Conservation (phyloP, 2,113 vertebrate species). For the Jacana jacana region DNA sequence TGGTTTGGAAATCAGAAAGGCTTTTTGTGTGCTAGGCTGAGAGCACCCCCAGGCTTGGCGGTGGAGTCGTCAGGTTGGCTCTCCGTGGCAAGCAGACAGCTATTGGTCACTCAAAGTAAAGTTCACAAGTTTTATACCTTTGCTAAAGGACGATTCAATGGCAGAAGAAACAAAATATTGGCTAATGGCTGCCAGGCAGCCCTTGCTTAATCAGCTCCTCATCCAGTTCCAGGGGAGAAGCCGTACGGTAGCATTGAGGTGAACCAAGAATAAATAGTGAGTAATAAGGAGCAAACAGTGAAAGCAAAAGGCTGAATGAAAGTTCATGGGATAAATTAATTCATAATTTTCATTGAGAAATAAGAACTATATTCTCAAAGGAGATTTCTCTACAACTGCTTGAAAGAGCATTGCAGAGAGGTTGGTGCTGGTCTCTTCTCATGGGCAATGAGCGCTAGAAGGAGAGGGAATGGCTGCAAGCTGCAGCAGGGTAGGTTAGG, state of each 20-base stretch:
- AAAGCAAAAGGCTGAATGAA: not conserved
- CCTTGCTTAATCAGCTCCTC: not conserved
- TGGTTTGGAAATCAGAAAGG: not conserved
- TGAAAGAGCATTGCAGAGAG: too few relatives aligned
- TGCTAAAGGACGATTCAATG: not conserved
- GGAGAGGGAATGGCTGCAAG: too few relatives aligned
- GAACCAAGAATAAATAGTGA: not conserved
- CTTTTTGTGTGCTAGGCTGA: not conserved
- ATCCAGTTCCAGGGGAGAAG: not conserved
- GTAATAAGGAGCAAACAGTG: not conserved
- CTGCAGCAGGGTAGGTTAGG: too few relatives aligned
- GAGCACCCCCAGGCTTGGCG: not conserved
- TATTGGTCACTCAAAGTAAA: not conserved
- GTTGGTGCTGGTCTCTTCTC: too few relatives aligned
- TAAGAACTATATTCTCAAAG: slow-evolving; percentile 22
- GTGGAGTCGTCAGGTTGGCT: not conserved
- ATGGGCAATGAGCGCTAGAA: too few relatives aligned
- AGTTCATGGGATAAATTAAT: slow-evolving; percentile 33
- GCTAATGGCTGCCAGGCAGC: not conserved
- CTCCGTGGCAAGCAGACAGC: not conserved
- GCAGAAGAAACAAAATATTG: not conserved
- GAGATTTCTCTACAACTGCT: too few relatives aligned
- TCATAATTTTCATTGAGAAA: slow-evolving; percentile 34
- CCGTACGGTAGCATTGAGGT: not conserved
- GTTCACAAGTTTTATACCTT: not conserved